Conservation (phyloP, 1,140 invertebrate genomes). For the Colletes latitarsis region DNA sequence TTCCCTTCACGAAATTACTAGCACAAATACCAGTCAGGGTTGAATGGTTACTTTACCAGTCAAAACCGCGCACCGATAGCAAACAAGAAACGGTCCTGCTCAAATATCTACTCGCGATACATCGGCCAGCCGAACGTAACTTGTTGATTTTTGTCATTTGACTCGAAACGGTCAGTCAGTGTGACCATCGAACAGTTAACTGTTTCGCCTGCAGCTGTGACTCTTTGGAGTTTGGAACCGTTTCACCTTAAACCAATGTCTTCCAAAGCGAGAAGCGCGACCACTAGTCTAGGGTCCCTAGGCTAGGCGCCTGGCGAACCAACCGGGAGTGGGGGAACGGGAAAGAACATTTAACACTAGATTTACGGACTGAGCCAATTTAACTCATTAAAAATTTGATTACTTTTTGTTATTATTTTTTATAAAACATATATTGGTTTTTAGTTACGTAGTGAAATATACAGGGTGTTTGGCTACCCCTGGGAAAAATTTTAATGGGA, state of each 20-base stretch:
- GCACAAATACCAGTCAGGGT: slow-evolving; percentile 61
- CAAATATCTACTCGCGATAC: slow-evolving; percentile 68
- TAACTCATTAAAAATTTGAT: no score
- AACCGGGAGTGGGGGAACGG: no score
- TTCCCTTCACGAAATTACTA: slow-evolving; percentile 58
- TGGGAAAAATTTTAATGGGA: no score
- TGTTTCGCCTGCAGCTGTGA: slow-evolving; percentile 13
- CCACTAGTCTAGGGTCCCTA: no score
- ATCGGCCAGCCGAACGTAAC: slow-evolving; percentile 53
- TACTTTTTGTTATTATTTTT: no score
- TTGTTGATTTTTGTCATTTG: slow-evolving; percentile 80
- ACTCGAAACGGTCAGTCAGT: slow-evolving; percentile 51
- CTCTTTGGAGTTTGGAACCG: neutral
- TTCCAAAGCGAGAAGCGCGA: no score
- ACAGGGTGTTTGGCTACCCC: no score
- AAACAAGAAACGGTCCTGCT: slow-evolving; percentile 69
- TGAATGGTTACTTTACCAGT: slow-evolving; percentile 48
- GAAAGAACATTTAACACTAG: no score
- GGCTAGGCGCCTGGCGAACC: no score
- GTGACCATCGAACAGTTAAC: slow-evolving; percentile 34
- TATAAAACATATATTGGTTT: no score
- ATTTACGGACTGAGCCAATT: no score
- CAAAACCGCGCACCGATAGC: slow-evolving; percentile 56
- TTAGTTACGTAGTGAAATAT: no score
- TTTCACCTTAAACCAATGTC: neutral